A percentile compares a stretch with the other conserved stretches of the same genome.
Evolutionary conservation across 2,888 invertebrate genomes (phyloP).

Genomic region (Seira musarum): DNA sequence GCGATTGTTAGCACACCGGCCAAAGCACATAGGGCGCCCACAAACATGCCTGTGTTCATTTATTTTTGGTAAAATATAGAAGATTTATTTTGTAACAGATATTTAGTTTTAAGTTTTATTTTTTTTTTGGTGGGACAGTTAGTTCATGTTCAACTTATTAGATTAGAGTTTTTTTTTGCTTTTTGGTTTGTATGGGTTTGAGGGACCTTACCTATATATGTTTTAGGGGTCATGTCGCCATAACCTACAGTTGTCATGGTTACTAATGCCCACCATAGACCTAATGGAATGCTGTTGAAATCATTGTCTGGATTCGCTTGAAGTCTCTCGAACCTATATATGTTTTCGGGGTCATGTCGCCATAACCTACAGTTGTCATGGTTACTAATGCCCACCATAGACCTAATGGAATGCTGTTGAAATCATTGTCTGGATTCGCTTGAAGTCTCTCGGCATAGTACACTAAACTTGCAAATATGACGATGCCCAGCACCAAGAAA

Average conservation of each 20-base stretch:
- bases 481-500: conserved; percentile 97
- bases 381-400: conserved; percentile 97
- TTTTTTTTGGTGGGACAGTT: too few relatives aligned
- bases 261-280: conserved; percentile 96
- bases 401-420: conserved; percentile 97
- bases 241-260: conserved; percentile 99
- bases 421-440: conserved; percentile 96
- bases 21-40: conserved; percentile 98
- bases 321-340: conserved; percentile 95
- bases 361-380: conserved; percentile 99
- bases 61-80: background rate
- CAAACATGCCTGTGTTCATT: conserved; percentile 77
- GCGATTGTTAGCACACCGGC: conserved; percentile 99
- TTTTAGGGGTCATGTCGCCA: conserved; percentile 99
- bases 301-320: conserved; percentile 96
- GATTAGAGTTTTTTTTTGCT: too few relatives aligned
- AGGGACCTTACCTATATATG: conserved; percentile 79
- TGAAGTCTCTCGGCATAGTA: conserved; percentile 98
- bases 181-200: too few relatives aligned
- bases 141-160: background rate
- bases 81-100: background rate
- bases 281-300: conserved; percentile 98
- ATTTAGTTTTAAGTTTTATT: too few relatives aligned
- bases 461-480: conserved; percentile 97
- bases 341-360: conserved; percentile 98